Evolutionary conservation across 1,140 invertebrate species (phyloP).

Genomic region (Aporrectodea caliginosa): DNA sequence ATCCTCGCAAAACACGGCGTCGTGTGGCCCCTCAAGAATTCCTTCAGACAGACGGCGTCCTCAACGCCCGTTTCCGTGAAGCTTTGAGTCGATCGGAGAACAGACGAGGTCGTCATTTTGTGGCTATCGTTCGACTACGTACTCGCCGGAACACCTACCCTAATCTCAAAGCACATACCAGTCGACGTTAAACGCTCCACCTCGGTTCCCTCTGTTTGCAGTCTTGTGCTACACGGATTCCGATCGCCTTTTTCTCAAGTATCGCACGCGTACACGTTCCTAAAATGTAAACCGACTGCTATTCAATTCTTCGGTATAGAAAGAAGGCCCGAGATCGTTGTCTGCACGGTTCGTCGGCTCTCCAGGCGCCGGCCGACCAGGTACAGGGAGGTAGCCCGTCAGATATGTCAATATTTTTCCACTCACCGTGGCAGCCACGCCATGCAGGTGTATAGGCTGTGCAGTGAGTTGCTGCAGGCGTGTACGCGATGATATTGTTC

Average conservation of each 20-base stretch:
- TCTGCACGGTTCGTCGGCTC: background rate
- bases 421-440: too few relatives aligned
- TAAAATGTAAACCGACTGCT: too few relatives aligned
- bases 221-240: background rate
- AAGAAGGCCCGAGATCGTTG: background rate
- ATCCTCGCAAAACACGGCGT: constrained; percentile 83
- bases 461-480: too few relatives aligned
- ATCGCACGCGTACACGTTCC: too few relatives aligned
- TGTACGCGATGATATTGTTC: too few relatives aligned
- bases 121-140: background rate
- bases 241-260: too few relatives aligned
- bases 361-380: background rate
- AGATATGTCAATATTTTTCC: too few relatives aligned
- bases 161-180: background rate
- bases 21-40: constrained; percentile 72
- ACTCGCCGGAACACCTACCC: background rate
- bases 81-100: background rate
- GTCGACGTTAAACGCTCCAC: background rate
- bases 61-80: background rate
- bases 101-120: background rate
- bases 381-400: too few relatives aligned
- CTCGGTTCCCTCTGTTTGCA: background rate
- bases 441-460: too few relatives aligned
- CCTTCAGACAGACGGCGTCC: constrained; percentile 66
- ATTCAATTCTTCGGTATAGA: background rate